phyloP scores from a whole-genome alignment of 2,797 vertebrate species.

The Decapterus maruadsi region DNA sequence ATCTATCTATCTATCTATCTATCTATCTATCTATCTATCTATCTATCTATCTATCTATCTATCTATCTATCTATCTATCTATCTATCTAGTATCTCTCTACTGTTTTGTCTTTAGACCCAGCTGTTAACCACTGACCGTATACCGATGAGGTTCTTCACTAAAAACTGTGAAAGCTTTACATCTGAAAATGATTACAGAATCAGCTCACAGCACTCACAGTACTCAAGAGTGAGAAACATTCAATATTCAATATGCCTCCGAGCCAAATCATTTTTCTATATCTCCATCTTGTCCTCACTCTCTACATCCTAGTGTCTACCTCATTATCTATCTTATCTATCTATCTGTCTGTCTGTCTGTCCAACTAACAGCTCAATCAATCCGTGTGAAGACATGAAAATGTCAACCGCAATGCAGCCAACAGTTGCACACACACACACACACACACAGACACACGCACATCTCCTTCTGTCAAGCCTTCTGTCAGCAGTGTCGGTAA shows the following conservation, averaged over 20 bases:
- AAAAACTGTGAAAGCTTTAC: neutral
- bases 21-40: neutral
- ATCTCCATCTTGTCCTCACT: neutral
- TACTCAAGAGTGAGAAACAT: constrained; percentile 33
- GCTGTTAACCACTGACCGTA: neutral
- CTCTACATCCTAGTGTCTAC: constrained; percentile 10
- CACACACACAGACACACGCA: neutral
- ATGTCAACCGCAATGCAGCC: constrained; percentile 3
- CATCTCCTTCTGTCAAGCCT: constrained; percentile 9
- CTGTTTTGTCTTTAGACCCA: neutral
- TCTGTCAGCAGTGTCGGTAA: constrained; percentile 44
- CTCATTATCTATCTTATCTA: neutral
- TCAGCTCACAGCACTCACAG: constrained; percentile 21
- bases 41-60: neutral
- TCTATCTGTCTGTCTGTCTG: constrained; percentile 11
- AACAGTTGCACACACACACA: neutral
- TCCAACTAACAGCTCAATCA: constrained; percentile 38
- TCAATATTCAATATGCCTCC: constrained; percentile 47
- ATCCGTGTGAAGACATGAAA: constrained; percentile 32
- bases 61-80: too few relatives aligned
- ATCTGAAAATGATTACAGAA: constrained; percentile 26
- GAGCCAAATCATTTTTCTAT: constrained; percentile 16
- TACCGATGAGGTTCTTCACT: neutral
- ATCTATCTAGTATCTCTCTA: neutral
- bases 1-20: neutral